Evolutionary conservation across 2,113 vertebrate genomes (phyloP), one percentile per base, ranked within the genome.

Genomic region (Garra rufa): DNA sequence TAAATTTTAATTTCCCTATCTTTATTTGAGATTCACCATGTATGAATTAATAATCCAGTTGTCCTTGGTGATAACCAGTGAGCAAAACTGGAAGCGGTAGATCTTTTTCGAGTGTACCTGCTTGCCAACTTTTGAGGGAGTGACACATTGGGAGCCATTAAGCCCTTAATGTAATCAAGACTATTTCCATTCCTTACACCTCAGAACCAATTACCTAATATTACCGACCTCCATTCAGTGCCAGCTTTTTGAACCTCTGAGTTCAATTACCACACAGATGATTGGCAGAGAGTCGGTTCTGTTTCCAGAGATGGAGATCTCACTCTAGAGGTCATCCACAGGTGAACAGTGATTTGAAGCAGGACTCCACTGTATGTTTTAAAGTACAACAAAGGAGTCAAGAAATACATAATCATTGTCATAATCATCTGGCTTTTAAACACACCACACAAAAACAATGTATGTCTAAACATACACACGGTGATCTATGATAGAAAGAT

Each of bases 131-230:
- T 71, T 59, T 26, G 65, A 46, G 55, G 26, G 65, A 63, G 67
- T 59, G 80, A 86, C 82, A 78, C 50, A 85, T 69, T 69, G 69
- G 67, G 78, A 86, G 57, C 65, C 65, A 85, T 82, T 82, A 76
- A 81, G 48, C 61, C 55, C 52, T 57, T 76, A 59, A 67, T 41
- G 48, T 82, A 84, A 86, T 85, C 74, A 83, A 46, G 52, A 48
- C 28, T 82, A 34, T 48, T 81, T 73, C 71, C 59, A 57, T 67
- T 76, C 63, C 82, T 76, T 61, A 81, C 70, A 55, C 57, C n/a
- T 80, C 34, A 46, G 63, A 73, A 70, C 69, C 87, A 76, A 61
- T 85, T 81, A 69, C 76, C 59, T 69, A 41, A 81, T 79, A 67
- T 59, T 46, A 38, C 43, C 26, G 44, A 2, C 14, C 44, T 78